phyloP scores from a whole-genome alignment of 2,888 invertebrate species.

The Rosalia funebris region DNA sequence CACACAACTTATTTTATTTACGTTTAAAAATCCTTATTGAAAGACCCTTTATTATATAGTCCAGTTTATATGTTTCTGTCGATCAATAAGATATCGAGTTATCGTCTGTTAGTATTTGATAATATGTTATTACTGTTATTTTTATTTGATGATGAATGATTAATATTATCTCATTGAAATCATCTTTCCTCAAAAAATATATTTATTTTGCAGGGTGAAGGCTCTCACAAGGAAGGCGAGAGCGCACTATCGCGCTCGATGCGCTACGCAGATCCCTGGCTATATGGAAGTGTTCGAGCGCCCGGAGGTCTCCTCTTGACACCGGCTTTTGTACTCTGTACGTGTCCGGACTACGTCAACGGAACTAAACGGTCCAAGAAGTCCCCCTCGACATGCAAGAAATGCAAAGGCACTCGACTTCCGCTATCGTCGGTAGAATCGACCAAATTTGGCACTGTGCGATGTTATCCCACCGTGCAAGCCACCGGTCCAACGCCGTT shows the following conservation, averaged over 20 bases:
- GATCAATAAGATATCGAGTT: too few species aligned
- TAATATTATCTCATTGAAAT: too few species aligned
- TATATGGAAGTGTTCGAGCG: conserved; percentile 77
- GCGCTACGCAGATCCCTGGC: conserved; percentile 87
- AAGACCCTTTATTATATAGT: too few species aligned
- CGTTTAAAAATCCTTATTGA: too few species aligned
- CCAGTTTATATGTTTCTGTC: too few species aligned
- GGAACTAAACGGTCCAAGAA: conserved; percentile 80
- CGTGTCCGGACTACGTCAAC: conserved; percentile 82
- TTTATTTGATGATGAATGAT: too few species aligned
- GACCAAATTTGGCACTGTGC: conserved; percentile 73
- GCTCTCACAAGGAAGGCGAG: conserved; percentile 67
- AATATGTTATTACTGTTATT: too few species aligned
- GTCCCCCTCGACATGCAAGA: conserved; percentile 82
- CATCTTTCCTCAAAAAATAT: too few species aligned
- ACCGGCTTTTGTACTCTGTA: conserved; percentile 80
- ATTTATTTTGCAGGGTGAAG: conserved; percentile 51
- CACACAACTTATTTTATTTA: too few species aligned
- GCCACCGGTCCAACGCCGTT: conserved; percentile 55
- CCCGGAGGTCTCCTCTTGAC: conserved; percentile 62
- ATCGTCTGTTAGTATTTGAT: too few species aligned
- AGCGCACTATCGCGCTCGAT: conserved; percentile 83
- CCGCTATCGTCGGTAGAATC: conserved; percentile 70
- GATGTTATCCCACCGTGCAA: conserved; percentile 58
- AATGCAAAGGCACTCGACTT: conserved; percentile 83